phyloP scores from a whole-genome alignment of 2,797 vertebrate genomes.

The Spheniscus humboldti region DNA sequence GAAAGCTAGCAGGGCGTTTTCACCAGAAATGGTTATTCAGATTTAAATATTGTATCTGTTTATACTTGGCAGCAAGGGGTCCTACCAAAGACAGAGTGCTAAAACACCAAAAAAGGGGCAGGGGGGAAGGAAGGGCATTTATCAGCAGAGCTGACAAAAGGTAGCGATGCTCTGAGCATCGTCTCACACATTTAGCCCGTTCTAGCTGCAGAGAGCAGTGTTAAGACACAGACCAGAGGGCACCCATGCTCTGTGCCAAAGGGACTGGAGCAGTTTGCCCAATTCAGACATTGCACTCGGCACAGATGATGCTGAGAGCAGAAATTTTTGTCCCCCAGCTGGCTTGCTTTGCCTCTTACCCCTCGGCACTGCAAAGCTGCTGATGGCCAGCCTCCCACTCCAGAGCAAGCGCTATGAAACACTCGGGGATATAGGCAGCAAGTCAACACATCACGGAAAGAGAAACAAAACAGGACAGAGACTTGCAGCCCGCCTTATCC shows the following conservation, averaged over 20 bases:
- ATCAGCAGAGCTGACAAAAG: not conserved
- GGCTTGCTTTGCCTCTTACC: not conserved
- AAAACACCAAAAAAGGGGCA: not conserved
- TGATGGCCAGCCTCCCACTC: not conserved
- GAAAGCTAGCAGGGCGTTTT: not conserved
- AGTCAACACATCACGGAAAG: not conserved
- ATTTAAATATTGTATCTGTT: not conserved
- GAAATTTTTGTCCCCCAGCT: not conserved
- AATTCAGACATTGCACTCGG: not conserved
- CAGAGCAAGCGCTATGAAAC: not conserved
- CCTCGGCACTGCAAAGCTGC: not conserved
- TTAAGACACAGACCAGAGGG: not conserved
- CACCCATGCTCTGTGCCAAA: not conserved
- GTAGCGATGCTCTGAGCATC: not conserved
- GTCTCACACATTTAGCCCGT: fast-evolving
- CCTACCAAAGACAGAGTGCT: not conserved
- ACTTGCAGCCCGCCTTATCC: not conserved
- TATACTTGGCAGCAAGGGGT: not conserved
- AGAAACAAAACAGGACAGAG: not conserved
- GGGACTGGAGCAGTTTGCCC: not conserved
- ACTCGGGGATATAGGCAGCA: not conserved
- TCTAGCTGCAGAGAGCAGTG: not conserved
- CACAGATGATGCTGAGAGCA: not conserved
- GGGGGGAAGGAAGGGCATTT: not conserved
- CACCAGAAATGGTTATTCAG: not conserved